Evolutionary conservation across 2,113 vertebrate genomes (phyloP).

Genomic region (Neoarius graeffei): DNA sequence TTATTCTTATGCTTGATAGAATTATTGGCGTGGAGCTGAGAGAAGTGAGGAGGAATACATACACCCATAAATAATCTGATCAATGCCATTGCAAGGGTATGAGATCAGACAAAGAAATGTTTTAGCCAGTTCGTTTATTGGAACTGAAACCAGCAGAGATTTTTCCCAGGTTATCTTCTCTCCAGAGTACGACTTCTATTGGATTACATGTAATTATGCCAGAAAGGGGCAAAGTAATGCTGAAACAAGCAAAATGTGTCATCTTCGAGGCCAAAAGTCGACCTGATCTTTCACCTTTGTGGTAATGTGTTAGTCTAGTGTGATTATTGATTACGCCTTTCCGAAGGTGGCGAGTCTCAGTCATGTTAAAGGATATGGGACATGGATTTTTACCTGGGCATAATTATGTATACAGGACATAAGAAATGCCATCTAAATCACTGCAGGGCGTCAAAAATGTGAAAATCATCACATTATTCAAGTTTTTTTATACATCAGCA

Average conservation of each 20-base stretch:
- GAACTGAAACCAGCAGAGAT: not conserved
- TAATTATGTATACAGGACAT: no score
- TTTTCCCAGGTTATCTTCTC: not conserved
- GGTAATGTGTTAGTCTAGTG: not conserved
- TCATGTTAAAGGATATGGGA: no score
- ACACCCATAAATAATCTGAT: not conserved
- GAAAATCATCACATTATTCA: no score
- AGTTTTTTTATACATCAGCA: no score
- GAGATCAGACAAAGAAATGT: not conserved
- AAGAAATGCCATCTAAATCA: no score
- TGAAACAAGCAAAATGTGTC: not conserved
- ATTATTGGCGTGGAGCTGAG: no score
- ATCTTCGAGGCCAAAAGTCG: not conserved
- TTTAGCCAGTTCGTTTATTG: not conserved
- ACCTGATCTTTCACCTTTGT: not conserved
- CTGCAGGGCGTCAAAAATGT: no score
- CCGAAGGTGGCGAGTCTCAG: no score
- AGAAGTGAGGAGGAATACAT: no score
- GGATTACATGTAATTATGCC: not conserved
- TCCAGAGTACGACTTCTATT: not conserved
- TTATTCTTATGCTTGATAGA: no score
- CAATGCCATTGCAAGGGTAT: not conserved
- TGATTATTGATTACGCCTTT: not conserved
- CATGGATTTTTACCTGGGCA: no score
- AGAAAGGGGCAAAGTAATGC: not conserved